phyloP scores from a whole-genome alignment of 2,888 invertebrate species.

The Exephanes ischioxanthus region DNA sequence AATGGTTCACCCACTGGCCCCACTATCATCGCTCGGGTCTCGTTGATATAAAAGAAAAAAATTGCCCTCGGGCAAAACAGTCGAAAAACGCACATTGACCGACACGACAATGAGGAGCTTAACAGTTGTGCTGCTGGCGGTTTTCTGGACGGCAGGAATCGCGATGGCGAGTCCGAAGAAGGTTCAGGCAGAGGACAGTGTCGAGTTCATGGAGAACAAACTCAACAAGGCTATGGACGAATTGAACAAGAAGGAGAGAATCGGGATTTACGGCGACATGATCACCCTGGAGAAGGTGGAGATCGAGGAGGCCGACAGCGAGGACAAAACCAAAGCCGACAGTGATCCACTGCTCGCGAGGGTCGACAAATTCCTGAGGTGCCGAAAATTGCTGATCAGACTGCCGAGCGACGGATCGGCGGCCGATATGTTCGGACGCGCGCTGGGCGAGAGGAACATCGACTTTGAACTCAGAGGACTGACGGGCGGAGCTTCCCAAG shows the following conservation, averaged over 20 bases:
- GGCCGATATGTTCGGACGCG: constrained; percentile 81
- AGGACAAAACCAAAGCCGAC: constrained; percentile 61
- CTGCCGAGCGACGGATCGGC: constrained; percentile 81
- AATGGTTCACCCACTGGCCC: constrained; percentile 82
- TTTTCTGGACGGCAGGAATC: constrained; percentile 60
- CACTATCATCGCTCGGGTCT: constrained; percentile 73
- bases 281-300: constrained; percentile 79
- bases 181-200: constrained; percentile 52
- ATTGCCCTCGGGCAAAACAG: constrained; percentile 77
- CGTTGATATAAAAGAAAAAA: constrained; percentile 83
- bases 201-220: constrained; percentile 74
- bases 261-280: constrained; percentile 79
- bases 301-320: constrained; percentile 59
- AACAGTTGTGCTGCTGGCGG: constrained; percentile 60
- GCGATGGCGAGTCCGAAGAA: constrained; percentile 69
- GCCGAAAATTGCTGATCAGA: constrained; percentile 76
- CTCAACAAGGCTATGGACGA: constrained; percentile 78
- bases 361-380: constrained; percentile 80
- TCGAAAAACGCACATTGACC: constrained; percentile 77
- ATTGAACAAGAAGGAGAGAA: constrained; percentile 75
- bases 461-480: constrained; percentile 78
- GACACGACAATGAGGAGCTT: constrained; percentile 72
- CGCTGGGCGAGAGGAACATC: constrained; percentile 79
- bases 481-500: constrained; percentile 81
- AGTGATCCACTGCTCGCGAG: constrained; percentile 79